Evolutionary conservation across 2,888 invertebrate species (phyloP).

Genomic region (Artemia sp.): DNA sequence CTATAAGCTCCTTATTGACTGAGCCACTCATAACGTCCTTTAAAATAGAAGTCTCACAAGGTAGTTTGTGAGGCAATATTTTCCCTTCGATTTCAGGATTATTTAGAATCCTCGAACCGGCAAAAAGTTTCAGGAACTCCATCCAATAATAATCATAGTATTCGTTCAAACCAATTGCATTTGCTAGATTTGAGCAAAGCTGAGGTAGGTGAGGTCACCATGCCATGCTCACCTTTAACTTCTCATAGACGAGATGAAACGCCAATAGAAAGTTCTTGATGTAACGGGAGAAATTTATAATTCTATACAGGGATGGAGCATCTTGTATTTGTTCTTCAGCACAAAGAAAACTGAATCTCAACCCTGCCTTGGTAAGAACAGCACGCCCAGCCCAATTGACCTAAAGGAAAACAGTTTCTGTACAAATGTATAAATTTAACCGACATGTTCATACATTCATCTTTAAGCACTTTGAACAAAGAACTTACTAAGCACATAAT

Average conservation of each 20-base stretch:
- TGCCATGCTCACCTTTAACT: slow-evolving; percentile 60
- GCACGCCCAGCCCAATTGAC: slow-evolving; percentile 30
- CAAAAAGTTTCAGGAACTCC: slow-evolving; percentile 54
- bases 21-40: too few relatives aligned
- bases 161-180: slow-evolving; percentile 50
- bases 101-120: slow-evolving; percentile 19
- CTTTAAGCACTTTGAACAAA: too few relatives aligned
- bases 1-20: too few relatives aligned
- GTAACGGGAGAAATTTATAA: neutral
- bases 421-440: too few relatives aligned
- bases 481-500: too few relatives aligned
- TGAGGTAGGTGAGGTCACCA: slow-evolving; percentile 48
- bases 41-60: neutral
- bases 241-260: slow-evolving; percentile 76
- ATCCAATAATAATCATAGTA: slow-evolving; percentile 66
- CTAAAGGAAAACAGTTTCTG: too few relatives aligned
- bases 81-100: neutral
- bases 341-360: slow-evolving; percentile 17
- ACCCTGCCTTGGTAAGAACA: slow-evolving; percentile 33
- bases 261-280: slow-evolving; percentile 47
- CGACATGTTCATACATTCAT: too few relatives aligned
- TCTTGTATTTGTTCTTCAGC: too few relatives aligned
- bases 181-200: slow-evolving; percentile 50
- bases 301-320: neutral
- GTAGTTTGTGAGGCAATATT: neutral